Percentiles rank a stretch among this genome's conserved stretches.
Conservation (phyloP, 2,113 vertebrate species). For the Talpa occidentalis region DNA sequence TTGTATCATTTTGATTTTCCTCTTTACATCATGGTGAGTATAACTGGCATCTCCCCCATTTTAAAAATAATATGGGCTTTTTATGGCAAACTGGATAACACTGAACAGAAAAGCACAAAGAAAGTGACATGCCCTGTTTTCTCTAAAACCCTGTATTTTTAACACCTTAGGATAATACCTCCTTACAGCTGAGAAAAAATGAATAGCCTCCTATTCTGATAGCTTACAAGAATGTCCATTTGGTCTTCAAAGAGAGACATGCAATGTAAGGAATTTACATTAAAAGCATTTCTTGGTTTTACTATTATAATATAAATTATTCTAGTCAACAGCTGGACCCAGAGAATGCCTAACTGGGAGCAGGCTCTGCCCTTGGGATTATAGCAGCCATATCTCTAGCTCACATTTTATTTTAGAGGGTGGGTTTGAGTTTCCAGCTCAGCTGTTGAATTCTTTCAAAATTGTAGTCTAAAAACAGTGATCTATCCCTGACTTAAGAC, state of each 20-base stretch:
- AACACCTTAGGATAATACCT: constrained; percentile 42
- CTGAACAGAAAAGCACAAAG: constrained; percentile 37
- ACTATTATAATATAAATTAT: constrained; percentile 61
- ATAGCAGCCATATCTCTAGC: not conserved
- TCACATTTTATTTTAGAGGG: constrained; percentile 42
- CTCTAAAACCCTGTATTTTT: constrained; percentile 39
- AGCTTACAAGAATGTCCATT: constrained; percentile 76
- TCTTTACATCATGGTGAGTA: not conserved
- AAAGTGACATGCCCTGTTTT: constrained; percentile 13
- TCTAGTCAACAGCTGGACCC: constrained; percentile 74
- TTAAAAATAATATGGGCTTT: constrained; percentile 37
- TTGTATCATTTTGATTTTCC: not conserved
- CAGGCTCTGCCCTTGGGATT: constrained; percentile 46
- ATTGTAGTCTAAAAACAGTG: constrained; percentile 59
- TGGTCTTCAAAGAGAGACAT: constrained; percentile 70
- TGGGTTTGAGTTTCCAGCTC: constrained; percentile 41
- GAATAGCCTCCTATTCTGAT: constrained; percentile 64
- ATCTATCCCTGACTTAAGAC: constrained; percentile 10
- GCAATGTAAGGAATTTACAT: constrained; percentile 70
- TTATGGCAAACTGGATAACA: constrained; percentile 31
- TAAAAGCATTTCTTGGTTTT: constrained; percentile 68
- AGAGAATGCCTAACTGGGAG: constrained; percentile 47
- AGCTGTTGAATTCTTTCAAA: constrained; percentile 63
- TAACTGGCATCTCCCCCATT: not conserved
- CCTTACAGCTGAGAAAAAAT: constrained; percentile 54